These are phyloP conservation scores for Ploceus nigricollis DNA, from an alignment of 2,113 vertebrate genomes.

Conservation along the genomic window DNA sequence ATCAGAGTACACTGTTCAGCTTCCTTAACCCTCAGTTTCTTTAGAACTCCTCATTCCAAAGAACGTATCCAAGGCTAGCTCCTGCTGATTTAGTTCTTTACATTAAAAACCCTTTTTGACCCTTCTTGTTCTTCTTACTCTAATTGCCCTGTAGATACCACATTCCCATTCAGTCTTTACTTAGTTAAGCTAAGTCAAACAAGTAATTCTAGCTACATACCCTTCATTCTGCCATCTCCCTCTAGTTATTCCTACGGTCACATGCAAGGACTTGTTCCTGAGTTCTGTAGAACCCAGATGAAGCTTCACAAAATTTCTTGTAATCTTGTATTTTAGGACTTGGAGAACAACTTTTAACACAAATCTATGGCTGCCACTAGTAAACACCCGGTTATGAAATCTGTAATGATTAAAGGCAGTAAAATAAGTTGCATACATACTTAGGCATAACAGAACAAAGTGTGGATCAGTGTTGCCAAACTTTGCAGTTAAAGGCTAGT, in stretches of 20 bases:
- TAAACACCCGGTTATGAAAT: neutral
- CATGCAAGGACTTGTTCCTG: neutral
- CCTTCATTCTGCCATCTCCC: neutral
- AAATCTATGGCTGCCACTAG: neutral
- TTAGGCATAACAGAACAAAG: neutral
- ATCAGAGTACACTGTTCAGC: neutral
- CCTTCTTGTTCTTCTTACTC: neutral
- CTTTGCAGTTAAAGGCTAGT: neutral
- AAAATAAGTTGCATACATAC: neutral
- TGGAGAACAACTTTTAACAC: neutral
- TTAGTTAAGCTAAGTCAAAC: neutral
- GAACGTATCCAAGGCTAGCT: neutral
- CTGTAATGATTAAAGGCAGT: neutral
- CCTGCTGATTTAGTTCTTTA: neutral
- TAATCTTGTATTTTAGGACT: neutral
- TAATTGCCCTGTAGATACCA: neutral
- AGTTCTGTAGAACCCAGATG: neutral
- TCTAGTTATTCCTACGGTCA: neutral
- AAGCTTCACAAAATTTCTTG: neutral
- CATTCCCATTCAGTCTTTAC: neutral
- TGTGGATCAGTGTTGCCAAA: neutral
- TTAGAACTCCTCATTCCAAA: neutral
- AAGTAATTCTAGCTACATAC: neutral
- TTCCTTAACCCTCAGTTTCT: neutral
- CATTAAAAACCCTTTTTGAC: neutral